These are phyloP conservation scores for Tryphoninae sp. DNA, from an alignment of 2,888 invertebrate species.

Conservation along the genomic window DNA sequence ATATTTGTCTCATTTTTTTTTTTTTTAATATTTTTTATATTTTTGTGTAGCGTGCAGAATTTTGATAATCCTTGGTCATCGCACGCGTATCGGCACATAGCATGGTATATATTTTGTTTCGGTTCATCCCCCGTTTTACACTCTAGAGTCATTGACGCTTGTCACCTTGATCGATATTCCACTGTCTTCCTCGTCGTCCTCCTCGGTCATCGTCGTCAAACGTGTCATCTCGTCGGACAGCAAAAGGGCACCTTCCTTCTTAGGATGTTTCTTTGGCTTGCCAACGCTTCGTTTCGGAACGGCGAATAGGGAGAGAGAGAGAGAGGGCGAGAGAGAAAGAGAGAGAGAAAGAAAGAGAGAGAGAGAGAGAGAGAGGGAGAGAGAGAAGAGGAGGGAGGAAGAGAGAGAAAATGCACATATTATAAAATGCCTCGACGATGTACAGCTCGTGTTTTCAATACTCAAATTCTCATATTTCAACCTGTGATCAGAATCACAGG, in stretches of 20 bases:
- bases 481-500: neutral
- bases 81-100: slow-evolving; percentile 10
- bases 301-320: neutral
- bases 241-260: slow-evolving; percentile 85
- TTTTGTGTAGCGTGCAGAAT: slow-evolving; percentile 10
- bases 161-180: slow-evolving; percentile 85
- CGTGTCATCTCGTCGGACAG: slow-evolving; percentile 84
- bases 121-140: slow-evolving; percentile 38
- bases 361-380: neutral
- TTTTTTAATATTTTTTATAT: slow-evolving; percentile 3
- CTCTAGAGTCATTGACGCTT: slow-evolving; percentile 74
- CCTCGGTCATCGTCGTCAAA: slow-evolving; percentile 93
- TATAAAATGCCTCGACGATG: slow-evolving; percentile 9
- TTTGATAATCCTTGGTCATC: slow-evolving; percentile 24
- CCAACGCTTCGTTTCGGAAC: slow-evolving; percentile 80
- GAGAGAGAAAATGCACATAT: slow-evolving; percentile 19
- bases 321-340: neutral
- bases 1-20: neutral
- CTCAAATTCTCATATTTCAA: slow-evolving; percentile 1
- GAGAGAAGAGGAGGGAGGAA: neutral
- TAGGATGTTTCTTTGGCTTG: slow-evolving; percentile 87
- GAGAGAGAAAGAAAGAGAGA: too few species aligned
- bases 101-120: slow-evolving; percentile 23
- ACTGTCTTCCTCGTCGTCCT: slow-evolving; percentile 89
- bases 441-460: neutral